A percentile compares a stretch with the other conserved stretches of the same genome.
phyloP scores from a whole-genome alignment of 2,888 invertebrate species.

The Epiperipatus broadwayi region DNA sequence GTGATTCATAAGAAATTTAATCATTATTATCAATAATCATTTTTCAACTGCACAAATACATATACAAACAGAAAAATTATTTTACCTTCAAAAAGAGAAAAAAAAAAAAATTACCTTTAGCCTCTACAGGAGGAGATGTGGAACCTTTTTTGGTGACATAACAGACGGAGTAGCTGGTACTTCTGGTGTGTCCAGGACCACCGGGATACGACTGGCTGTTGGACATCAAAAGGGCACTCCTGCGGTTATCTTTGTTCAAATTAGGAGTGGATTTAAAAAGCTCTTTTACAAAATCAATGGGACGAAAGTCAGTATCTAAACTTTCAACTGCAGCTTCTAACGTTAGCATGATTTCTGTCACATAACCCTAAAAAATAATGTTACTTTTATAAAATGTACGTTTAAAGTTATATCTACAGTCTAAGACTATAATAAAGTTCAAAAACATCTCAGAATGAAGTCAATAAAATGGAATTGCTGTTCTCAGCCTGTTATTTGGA shows the following conservation, averaged over 20 bases:
- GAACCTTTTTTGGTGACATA: slow-evolving; percentile 41
- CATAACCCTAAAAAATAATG: slow-evolving; percentile 53
- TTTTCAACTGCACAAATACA: too few species aligned
- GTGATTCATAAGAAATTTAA: too few species aligned
- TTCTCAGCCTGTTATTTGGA: too few species aligned
- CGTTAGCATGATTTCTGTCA: slow-evolving; percentile 85
- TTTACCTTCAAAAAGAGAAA: too few species aligned
- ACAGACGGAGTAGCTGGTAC: slow-evolving; percentile 58
- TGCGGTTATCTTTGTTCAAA: slow-evolving; percentile 50
- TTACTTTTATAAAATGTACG: too few species aligned
- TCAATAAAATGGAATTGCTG: background rate
- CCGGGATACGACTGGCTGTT: slow-evolving; percentile 20
- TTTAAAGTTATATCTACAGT: too few species aligned
- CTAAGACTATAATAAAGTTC: too few species aligned
- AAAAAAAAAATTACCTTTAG: background rate
- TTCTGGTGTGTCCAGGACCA: slow-evolving; percentile 52
- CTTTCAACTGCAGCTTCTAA: slow-evolving; percentile 87
- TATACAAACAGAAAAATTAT: too few species aligned
- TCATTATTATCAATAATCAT: too few species aligned
- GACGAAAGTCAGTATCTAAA: slow-evolving; percentile 61
- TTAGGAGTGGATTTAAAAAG: slow-evolving; percentile 92
- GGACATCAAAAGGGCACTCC: slow-evolving; percentile 16
- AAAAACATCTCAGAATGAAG: too few species aligned
- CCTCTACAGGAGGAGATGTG: background rate
- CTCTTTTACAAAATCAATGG: slow-evolving; percentile 78